Evolutionary conservation across 2,113 vertebrate genomes (phyloP), one percentile per base, ranked within the genome.

Genomic region (Pollachius pollachius): DNA sequence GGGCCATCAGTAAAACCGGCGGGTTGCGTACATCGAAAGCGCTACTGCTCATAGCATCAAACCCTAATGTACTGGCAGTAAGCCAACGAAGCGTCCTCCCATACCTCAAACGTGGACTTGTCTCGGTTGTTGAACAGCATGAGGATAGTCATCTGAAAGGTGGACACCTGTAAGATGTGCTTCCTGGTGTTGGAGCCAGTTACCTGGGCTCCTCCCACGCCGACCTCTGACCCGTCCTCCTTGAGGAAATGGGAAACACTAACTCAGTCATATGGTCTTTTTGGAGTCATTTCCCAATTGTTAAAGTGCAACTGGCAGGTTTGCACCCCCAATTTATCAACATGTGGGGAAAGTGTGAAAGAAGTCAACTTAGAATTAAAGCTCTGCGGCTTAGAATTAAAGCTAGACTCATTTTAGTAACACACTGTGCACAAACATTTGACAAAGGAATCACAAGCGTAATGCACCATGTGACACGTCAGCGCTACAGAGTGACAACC

Each of bases 121-220:
- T 99, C 97, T 89, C 97, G 94, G 89, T 97, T 99, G 90, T 99
- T 99, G 79, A 99, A 99, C 59, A 99, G 95, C 96, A 99, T 99
- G 80, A 99, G 92, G 92, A 99, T 99, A 15, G 97, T 99, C 97
- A 99, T 99, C 91, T 99, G 97, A 89, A 99, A 99, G 81, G 97
- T 99, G 67, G 97, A 99, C 52, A 99, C 97, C 89, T 99, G 97
- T 76, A 99, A 76, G 90, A 99, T 99, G 91, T 99, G 97, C 88
- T 99, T 99, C 88, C 97, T 92, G 17, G 97, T 97, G 77, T 99
- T 99, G 68, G 96, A 98, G 82, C 97, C 97, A 3, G 97, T 99
- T 37, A 99, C 96, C 84, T 98, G 96, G 65, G 97, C 97, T 19
- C 97, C 97, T 73, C 97, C 97, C 25, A 99, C 96, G 3, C 93